Evolutionary conservation across 2,888 invertebrate genomes (phyloP), one percentile per base, ranked within the genome.

Genomic region (Incurvaria masculella): DNA sequence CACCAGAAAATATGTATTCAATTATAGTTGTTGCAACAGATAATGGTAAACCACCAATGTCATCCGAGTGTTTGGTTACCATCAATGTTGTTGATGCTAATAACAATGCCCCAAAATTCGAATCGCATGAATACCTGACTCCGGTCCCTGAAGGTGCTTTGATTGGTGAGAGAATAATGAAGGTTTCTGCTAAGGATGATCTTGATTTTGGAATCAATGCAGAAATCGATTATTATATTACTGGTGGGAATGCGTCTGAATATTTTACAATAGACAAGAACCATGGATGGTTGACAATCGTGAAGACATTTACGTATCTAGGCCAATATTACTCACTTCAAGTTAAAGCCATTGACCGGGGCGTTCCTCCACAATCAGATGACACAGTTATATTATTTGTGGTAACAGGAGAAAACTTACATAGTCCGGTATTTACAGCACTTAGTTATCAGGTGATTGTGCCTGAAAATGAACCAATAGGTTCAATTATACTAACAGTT

Each of bases 21-120:
- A 72, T 97, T n/a, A 87, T 89, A 2, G 85, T 97, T n/a, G 72
- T 95, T 2, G 97, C 96, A 0, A 93, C 90, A 0, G 97, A 97
- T 68, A 93, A 94, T 61, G 97, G 97, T 0, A 95, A 94, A 65
- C 97, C 97, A 1, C 94, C 96, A 0, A 86, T 95, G 84, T 93
- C 93, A 26, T 91, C 94, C 0, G 93, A 91, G 68, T 89, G 91
- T 56, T 74, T 89, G 26, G 88, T 96, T 0, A 88, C 88, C 41
- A 87, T 97, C 21, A 93, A 91, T 62, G 87, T 97, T 1, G 91
- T 94, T 0, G 94, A 96, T 66, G 92, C 93, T 4, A 96, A 97
- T 65, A 94, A 95, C 63, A 91, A 94, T 65, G 84, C 92, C 6
- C 97, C 97, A 0, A 85, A 84, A 60, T 97, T 97, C 63, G 85